A percentile compares a stretch with the other conserved stretches of the same genome.
These are phyloP conservation scores for Hypena proboscidalis DNA, from an alignment of 2,888 invertebrate genomes.

Conservation along the genomic window DNA sequence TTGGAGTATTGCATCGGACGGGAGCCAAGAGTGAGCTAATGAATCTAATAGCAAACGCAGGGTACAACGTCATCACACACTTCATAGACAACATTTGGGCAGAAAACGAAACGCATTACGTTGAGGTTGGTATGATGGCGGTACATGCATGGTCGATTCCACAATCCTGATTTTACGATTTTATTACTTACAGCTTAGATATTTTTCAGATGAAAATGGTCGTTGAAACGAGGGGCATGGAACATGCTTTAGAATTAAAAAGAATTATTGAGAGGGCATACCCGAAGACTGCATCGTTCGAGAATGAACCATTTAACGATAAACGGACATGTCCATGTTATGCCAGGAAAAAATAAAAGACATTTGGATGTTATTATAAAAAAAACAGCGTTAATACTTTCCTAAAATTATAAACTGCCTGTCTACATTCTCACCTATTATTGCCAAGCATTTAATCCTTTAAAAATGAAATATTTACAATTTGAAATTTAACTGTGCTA, in stretches of 20 bases:
- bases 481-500: too few species aligned
- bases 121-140: slow-evolving; percentile 64
- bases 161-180: too few species aligned
- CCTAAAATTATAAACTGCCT: too few species aligned
- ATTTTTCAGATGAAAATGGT: slow-evolving; percentile 90
- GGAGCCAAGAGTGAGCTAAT: slow-evolving; percentile 90
- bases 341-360: slow-evolving; percentile 39
- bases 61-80: slow-evolving; percentile 94
- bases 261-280: slow-evolving; percentile 67
- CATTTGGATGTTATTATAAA: slow-evolving; percentile 1
- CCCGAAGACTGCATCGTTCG: slow-evolving; percentile 58
- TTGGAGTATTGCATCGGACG: slow-evolving; percentile 62
- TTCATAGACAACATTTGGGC: slow-evolving; percentile 97
- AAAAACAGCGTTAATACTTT: not conserved
- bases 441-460: too few species aligned
- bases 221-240: slow-evolving; percentile 92
- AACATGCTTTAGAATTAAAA: slow-evolving; percentile 87
- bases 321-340: slow-evolving; percentile 70
- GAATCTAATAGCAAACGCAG: slow-evolving; percentile 87
- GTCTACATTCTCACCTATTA: too few species aligned
- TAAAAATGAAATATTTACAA: not conserved
- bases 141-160: too few species aligned
- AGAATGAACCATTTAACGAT: slow-evolving; percentile 73
- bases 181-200: too few species aligned
- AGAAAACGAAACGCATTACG: slow-evolving; percentile 90